A percentile compares a stretch with the other conserved stretches of the same genome.
phyloP scores from a whole-genome alignment of 2,113 vertebrate species.

The Gambusia affinis region DNA sequence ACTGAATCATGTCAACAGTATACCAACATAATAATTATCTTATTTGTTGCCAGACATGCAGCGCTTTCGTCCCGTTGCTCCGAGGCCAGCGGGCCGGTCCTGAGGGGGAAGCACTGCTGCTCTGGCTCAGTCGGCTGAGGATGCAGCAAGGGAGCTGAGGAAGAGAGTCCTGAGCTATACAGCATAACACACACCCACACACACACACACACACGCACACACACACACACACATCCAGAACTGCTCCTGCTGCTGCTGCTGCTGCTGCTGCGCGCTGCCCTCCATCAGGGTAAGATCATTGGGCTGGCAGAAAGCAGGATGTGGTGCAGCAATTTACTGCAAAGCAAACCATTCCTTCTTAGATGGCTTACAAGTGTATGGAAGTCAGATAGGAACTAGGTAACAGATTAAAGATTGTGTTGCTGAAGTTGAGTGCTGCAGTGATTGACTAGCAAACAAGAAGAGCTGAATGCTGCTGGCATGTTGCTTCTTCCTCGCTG shows the following conservation, averaged over 20 bases:
- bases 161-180: conserved; percentile 57
- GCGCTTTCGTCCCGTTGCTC: conserved; percentile 51
- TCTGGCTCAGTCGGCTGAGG: conserved; percentile 54
- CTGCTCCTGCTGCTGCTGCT: conserved; percentile 56
- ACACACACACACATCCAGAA: conserved; percentile 54
- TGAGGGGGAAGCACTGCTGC: conserved; percentile 49
- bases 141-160: conserved; percentile 73
- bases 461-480: conserved; percentile 62
- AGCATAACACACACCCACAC: conserved; percentile 24
- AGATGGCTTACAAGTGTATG: not conserved
- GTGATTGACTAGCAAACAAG: conserved; percentile 47
- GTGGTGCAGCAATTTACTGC: conserved; percentile 40
- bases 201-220: conserved; percentile 45
- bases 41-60: conserved; percentile 49
- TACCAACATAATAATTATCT: conserved; percentile 23
- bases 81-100: conserved; percentile 52
- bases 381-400: conserved; percentile 15
- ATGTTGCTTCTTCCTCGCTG: conserved; percentile 72
- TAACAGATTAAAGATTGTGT: conserved; percentile 62
- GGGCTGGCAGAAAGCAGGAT: conserved; percentile 53
- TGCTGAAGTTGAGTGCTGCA: conserved; percentile 72
- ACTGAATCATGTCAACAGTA: not conserved
- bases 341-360: conserved; percentile 38
- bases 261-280: conserved; percentile 68
- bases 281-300: conserved; percentile 63